These are phyloP conservation scores for Caenorhabditis drosophilae DNA, from an alignment of 2,888 invertebrate genomes.

Conservation along the genomic window DNA sequence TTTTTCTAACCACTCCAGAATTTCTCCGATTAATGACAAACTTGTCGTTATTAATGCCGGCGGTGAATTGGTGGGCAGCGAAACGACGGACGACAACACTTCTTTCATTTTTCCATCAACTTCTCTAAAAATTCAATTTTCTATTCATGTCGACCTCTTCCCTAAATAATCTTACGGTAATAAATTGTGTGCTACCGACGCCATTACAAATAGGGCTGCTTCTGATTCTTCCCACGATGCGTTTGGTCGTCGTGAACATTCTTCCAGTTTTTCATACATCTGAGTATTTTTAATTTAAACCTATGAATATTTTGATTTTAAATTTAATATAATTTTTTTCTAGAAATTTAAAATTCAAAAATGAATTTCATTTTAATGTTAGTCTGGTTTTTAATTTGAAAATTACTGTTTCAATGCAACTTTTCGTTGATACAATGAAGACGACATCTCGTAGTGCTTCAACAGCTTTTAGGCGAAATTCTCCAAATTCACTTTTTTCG, in stretches of 20 bases:
- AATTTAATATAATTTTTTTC: too few species aligned
- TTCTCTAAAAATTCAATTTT: constrained; percentile 74
- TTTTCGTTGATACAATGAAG: constrained; percentile 90
- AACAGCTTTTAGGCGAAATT: constrained; percentile 77
- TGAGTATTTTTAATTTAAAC: background rate
- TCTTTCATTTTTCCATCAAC: constrained; percentile 91
- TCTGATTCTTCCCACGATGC: constrained; percentile 86
- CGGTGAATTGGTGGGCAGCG: constrained; percentile 82
- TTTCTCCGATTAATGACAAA: constrained; percentile 74
- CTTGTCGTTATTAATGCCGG: constrained; percentile 86
- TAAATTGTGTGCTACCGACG: constrained; percentile 79
- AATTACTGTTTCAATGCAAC: constrained; percentile 80
- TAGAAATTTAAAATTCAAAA: too few species aligned
- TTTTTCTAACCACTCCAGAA: constrained; percentile 88
- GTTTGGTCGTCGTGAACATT: constrained; percentile 11
- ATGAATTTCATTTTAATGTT: too few species aligned
- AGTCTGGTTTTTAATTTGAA: too few species aligned
- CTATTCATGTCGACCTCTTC: constrained; percentile 4
- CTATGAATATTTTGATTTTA: background rate
- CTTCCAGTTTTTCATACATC: constrained; percentile 70
- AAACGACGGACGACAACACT: constrained; percentile 87
- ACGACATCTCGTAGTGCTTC: constrained; percentile 95
- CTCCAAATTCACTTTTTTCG: constrained; percentile 81
- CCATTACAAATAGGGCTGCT: constrained; percentile 90
- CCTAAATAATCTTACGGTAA: constrained; percentile 79